These are phyloP conservation scores for Quadroppia sp. DNA, from an alignment of 2,888 invertebrate species.

Conservation along the genomic window DNA sequence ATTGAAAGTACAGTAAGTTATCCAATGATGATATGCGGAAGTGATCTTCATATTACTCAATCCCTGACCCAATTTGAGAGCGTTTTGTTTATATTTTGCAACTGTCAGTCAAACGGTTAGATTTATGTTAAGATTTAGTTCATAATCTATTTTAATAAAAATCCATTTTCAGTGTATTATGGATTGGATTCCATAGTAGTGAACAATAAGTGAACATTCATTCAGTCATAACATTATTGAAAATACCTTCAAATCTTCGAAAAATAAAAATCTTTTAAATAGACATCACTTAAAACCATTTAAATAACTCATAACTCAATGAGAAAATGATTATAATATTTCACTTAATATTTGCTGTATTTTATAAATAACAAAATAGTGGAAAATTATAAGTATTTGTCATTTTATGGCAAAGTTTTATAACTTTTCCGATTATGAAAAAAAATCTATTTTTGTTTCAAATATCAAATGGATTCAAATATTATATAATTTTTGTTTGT, in stretches of 20 bases:
- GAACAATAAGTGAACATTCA: background rate
- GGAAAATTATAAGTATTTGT: no score
- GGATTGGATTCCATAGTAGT: background rate
- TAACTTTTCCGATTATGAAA: no score
- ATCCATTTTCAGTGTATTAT: background rate
- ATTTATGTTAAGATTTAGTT: constrained; percentile 1
- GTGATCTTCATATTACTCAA: constrained; percentile 25
- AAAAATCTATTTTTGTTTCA: no score
- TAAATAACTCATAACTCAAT: background rate
- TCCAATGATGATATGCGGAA: constrained; percentile 27
- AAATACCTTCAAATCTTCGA: background rate
- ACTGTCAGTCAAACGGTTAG: background rate
- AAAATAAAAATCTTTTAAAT: background rate
- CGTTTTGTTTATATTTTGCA: constrained; percentile 25
- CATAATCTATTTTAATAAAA: constrained; percentile 11
- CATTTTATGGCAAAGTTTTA: no score
- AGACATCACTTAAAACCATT: background rate
- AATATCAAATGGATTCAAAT: no score
- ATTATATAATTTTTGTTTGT: no score
- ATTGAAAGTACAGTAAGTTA: constrained; percentile 24
- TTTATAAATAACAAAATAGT: no score
- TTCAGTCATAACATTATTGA: background rate
- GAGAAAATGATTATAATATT: no score
- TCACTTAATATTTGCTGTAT: no score
- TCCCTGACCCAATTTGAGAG: constrained; percentile 15